Evolutionary conservation across 2,113 vertebrate species (phyloP).

Genomic region (Rhinopomastus cyanomelas): DNA sequence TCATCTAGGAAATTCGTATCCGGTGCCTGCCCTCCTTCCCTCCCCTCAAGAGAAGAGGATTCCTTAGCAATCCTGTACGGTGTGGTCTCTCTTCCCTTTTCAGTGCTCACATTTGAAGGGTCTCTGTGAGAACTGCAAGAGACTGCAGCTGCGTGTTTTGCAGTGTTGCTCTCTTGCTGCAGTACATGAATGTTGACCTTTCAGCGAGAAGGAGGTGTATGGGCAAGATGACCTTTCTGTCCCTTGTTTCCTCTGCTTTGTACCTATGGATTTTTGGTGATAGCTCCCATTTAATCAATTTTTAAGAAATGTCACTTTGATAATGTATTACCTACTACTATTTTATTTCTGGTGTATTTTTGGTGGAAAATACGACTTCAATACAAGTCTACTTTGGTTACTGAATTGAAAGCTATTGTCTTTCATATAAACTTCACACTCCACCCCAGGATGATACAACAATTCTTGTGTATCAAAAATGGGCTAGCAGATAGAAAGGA

Average conservation of each 20-base stretch:
- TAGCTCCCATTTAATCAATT: neutral
- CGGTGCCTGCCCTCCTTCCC: neutral
- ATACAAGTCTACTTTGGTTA: neutral
- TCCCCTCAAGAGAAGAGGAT: neutral
- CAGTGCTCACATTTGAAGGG: fast-evolving
- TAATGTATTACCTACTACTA: neutral
- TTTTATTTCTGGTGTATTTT: neutral
- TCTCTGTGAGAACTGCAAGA: neutral
- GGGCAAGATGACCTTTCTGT: neutral
- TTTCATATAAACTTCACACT: neutral
- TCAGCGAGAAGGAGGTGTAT: neutral
- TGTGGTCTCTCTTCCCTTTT: neutral
- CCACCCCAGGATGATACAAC: neutral
- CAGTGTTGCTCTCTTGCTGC: neutral
- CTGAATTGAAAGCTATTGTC: neutral
- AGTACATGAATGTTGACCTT: neutral
- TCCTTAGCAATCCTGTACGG: neutral
- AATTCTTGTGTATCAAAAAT: neutral
- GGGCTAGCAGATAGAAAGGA: neutral
- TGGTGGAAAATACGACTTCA: neutral
- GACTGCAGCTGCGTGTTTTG: neutral
- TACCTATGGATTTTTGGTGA: neutral
- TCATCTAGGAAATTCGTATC: neutral
- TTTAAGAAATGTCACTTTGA: neutral
- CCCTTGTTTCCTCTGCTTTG: neutral